Conservation (phyloP, 1,140 invertebrate species). For the Polyergus mexicanus region DNA sequence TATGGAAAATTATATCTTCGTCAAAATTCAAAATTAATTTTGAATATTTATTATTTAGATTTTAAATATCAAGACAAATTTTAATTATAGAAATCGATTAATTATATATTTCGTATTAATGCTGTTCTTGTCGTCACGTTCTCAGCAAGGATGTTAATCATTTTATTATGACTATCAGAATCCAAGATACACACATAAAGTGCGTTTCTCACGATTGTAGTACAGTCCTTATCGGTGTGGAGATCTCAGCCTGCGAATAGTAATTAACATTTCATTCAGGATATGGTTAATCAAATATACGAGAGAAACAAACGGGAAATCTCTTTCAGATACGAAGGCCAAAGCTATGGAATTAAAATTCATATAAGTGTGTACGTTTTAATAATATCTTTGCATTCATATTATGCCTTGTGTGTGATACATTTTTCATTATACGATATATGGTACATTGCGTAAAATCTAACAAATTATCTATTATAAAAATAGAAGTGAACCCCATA, state of each 20-base stretch:
- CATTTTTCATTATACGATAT: background rate
- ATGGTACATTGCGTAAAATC: background rate
- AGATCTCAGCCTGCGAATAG: background rate
- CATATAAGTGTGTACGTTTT: background rate
- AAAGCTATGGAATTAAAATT: background rate
- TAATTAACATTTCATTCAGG: conserved; percentile 39
- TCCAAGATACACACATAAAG: background rate
- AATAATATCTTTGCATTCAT: background rate
- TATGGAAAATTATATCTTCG: background rate
- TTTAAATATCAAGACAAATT: background rate
- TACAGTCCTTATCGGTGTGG: background rate
- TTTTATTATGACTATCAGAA: background rate
- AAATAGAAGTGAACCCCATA: no score
- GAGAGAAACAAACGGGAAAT: conserved; percentile 32
- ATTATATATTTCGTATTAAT: background rate
- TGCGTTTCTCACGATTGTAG: conserved; percentile 34
- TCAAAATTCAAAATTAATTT: background rate
- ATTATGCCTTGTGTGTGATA: background rate
- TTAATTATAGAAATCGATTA: background rate
- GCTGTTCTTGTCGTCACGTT: background rate
- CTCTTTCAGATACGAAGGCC: background rate
- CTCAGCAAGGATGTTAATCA: background rate
- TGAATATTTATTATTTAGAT: conserved; percentile 1
- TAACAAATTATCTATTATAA: background rate
- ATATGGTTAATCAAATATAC: conserved; percentile 36